Base-by-base conservation (phyloP, 2,113 vertebrate genomes). In the Eublepharis macularius region DNA sequence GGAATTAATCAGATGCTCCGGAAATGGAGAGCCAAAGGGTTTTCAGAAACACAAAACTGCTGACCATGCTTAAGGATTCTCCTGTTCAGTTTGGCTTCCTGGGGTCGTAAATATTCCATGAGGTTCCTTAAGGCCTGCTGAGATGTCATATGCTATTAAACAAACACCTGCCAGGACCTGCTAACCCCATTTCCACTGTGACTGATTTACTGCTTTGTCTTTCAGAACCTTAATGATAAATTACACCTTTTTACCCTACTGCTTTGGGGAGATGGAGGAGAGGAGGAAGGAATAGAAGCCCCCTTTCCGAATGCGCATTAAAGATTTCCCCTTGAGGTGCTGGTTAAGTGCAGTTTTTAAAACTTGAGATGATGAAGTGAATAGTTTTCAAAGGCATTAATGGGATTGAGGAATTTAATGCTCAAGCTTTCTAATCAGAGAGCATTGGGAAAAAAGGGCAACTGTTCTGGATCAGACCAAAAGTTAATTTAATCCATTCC, bases 191-290 rank as follows among this genome's bases (percentile, higher is more conserved):
- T 73, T 85, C 19, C 21, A 45, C 14, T 45, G 45, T 70, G 75
- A 70, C 75, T 57, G 65, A 78, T 85, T 77, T 69, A 57, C 47
- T 77, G 47, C 39, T 86, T 60, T 68, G 16, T 19, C 43, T 87
- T 24, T 2, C 1, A 41, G 49, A 41, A 57, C 4, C 2, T 11
- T 14, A 12, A 77, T 6, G 32, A 75, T 85, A 65, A 75, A 81
- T 39, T 4, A 0, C 1, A 75, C 83, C 36, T 76, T 45, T 60
- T 76, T 68, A 36, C 70, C 87, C 17, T 78, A 21, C 54, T 80
- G 17, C 45, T 9, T 21, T 32, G 12, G 6, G 0, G 63, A 89
- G 43, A 83, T 10, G 65, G 24, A 88, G 21, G 54, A 47, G 76
- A 78, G 13, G 16, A 4, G 51, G 57, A 1, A 87, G 41, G 26